phyloP scores from a whole-genome alignment of 2,797 vertebrate species.

The Neopelma chrysocephalum region DNA sequence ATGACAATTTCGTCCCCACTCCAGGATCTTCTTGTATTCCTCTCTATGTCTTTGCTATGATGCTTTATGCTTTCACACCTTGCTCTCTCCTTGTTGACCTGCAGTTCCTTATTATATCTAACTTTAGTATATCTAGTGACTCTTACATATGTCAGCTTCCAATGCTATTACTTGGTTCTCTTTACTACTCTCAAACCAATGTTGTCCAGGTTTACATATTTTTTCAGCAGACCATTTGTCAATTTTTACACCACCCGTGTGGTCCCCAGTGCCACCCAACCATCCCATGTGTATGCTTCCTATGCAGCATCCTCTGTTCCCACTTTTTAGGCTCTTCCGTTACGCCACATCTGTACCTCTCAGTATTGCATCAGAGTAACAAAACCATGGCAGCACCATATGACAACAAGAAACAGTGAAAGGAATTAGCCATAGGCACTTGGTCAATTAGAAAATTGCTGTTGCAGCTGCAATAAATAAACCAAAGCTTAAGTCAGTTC shows the following conservation, averaged over 20 bases:
- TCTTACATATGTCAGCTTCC: background rate
- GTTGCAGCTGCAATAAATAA: background rate
- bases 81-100: background rate
- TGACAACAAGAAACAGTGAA: background rate
- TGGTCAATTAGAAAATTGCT: background rate
- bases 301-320: accelerated
- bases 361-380: background rate
- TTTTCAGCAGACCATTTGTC: background rate
- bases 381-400: background rate
- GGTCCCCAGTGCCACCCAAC: background rate
- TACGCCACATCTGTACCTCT: background rate
- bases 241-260: background rate
- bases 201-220: background rate
- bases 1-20: background rate
- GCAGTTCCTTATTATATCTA: background rate
- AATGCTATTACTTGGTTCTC: background rate
- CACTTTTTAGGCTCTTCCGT: background rate
- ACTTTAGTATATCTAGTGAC: background rate
- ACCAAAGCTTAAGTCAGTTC: background rate
- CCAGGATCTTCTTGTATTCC: background rate
- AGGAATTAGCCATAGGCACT: background rate
- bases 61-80: background rate
- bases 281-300: accelerated
- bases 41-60: background rate
- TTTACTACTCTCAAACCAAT: background rate